A percentile compares a stretch with the other conserved stretches of the same genome.
phyloP scores from a whole-genome alignment of 2,888 invertebrate genomes.

The Harpalus rubripes region DNA sequence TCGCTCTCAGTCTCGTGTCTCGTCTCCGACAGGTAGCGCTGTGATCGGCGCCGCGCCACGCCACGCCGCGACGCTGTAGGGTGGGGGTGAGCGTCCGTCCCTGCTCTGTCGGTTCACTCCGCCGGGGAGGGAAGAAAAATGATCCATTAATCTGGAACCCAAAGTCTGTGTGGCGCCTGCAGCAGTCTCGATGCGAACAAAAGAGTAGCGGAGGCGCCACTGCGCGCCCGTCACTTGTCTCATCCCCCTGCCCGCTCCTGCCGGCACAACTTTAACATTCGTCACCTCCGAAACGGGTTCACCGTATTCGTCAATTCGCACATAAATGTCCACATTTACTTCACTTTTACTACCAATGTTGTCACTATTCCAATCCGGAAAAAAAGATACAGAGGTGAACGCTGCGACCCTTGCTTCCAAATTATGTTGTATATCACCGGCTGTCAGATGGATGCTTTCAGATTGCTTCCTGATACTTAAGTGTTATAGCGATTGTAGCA shows the following conservation, averaged over 20 bases:
- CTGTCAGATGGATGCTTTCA: no score
- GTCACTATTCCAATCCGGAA: no score
- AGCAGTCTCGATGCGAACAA: constrained; percentile 75
- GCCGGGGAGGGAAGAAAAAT: constrained; percentile 82
- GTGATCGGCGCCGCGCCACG: constrained; percentile 40
- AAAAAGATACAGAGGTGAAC: no score
- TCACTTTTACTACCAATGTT: not conserved
- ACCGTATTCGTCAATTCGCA: constrained; percentile 51
- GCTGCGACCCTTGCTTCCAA: no score
- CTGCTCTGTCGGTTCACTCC: constrained; percentile 3
- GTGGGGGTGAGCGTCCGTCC: constrained; percentile 1
- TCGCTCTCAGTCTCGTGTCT: not conserved
- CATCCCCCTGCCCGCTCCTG: constrained; percentile 69
- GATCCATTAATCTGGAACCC: constrained; percentile 90
- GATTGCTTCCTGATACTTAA: no score
- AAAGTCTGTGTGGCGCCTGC: constrained; percentile 89
- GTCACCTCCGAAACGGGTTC: constrained; percentile 59
- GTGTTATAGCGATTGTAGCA: no score
- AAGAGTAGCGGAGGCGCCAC: constrained; percentile 74
- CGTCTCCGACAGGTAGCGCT: constrained; percentile 34
- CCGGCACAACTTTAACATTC: constrained; percentile 58
- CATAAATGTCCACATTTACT: constrained; percentile 34
- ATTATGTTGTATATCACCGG: no score
- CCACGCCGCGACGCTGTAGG: constrained; percentile 6
- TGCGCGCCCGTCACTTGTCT: constrained; percentile 69